Conservation (phyloP, 2,888 invertebrate genomes). For the Amiota minor region DNA sequence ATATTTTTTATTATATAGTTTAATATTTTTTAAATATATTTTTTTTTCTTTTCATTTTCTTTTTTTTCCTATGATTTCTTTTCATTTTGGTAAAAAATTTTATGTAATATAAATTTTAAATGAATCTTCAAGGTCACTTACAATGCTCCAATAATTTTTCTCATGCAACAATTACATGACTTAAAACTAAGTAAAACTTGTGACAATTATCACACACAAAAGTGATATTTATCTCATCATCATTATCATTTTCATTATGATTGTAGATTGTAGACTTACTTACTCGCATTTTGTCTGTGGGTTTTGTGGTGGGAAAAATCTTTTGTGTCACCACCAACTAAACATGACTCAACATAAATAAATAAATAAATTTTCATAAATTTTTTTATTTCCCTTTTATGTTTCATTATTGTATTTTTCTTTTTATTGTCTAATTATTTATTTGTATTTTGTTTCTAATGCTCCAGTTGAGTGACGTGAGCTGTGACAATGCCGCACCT, state of each 20-base stretch:
- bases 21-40: constrained; percentile 5
- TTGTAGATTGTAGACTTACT: no score
- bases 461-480: constrained; percentile 28
- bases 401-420: not conserved
- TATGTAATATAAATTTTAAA: not conserved
- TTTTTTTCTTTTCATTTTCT: not conserved
- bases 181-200: not conserved
- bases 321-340: not conserved
- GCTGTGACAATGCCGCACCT: constrained; percentile 10
- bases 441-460: not conserved
- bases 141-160: not conserved
- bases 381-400: not conserved
- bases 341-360: constrained; percentile 17
- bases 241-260: no score
- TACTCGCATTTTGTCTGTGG: not conserved
- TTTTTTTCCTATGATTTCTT: not conserved
- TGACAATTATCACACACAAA: constrained; percentile 23
- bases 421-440: constrained; percentile 10
- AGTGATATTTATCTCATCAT: constrained; percentile 11
- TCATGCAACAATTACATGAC: constrained; percentile 17
- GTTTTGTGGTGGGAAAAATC: not conserved
- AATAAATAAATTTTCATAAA: constrained; percentile 18
- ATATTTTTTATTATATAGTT: not conserved
- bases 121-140: constrained; percentile 10
- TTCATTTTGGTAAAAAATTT: not conserved